Conservation (phyloP, 2,888 invertebrate species). For the Dynastes grantii region DNA sequence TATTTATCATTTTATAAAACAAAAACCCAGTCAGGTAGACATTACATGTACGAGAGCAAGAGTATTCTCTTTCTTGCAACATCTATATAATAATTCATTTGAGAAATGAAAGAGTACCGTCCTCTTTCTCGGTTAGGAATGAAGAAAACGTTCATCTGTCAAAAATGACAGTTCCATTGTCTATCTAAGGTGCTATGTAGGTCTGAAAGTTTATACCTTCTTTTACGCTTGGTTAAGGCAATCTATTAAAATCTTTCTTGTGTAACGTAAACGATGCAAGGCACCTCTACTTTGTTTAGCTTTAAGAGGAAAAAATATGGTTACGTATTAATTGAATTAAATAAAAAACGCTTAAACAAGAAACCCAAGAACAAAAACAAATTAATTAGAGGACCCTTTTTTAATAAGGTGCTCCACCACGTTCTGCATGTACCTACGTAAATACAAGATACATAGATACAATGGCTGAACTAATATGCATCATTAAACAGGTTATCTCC, state of each 20-base stretch:
- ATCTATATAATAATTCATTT: constrained; percentile 50
- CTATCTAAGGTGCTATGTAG: constrained; percentile 56
- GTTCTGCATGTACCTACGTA: background rate
- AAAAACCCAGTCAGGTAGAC: constrained; percentile 58
- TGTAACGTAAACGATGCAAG: constrained; percentile 6
- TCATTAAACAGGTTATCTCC: constrained; percentile 60
- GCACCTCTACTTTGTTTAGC: constrained; percentile 25
- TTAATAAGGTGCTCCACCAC: too few relatives aligned
- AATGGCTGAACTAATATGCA: constrained; percentile 60
- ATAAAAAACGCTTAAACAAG: background rate
- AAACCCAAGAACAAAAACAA: background rate
- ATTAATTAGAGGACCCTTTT: background rate
- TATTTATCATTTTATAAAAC: constrained; percentile 60
- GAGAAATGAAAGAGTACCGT: constrained; percentile 54
- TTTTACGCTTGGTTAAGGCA: constrained; percentile 57
- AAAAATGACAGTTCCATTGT: constrained; percentile 62
- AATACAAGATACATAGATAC: constrained; percentile 49
- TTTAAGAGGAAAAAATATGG: background rate
- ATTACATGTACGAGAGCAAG: constrained; percentile 53
- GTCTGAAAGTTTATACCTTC: constrained; percentile 57
- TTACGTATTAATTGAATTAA: constrained; percentile 4
- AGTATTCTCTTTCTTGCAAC: constrained; percentile 33
- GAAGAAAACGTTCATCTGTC: constrained; percentile 62
- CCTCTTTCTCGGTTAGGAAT: constrained; percentile 52
- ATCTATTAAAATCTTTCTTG: constrained; percentile 36